These are phyloP conservation scores for Ctenosaura bakeri DNA, from an alignment of 2,797 vertebrate species.

Conservation along the genomic window DNA sequence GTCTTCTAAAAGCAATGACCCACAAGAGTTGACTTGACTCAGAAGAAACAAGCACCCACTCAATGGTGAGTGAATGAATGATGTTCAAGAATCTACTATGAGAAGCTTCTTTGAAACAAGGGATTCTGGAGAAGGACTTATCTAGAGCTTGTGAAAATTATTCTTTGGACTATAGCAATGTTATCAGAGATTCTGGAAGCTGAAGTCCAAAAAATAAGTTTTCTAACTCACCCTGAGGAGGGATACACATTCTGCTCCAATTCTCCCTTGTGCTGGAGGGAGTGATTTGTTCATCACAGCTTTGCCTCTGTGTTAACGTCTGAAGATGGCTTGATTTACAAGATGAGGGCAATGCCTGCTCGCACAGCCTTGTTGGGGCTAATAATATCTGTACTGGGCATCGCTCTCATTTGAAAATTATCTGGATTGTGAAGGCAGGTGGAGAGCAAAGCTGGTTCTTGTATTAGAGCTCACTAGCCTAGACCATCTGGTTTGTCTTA, in stretches of 20 bases:
- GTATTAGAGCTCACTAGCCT: neutral
- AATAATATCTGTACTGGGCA: neutral
- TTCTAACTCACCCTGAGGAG: neutral
- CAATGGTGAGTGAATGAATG: neutral
- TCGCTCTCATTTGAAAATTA: neutral
- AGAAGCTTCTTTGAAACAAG: neutral
- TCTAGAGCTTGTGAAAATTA: neutral
- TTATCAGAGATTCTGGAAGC: neutral
- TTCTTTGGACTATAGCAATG: neutral
- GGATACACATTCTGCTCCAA: no score
- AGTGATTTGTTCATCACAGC: neutral
- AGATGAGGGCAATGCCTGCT: neutral
- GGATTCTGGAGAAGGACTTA: neutral
- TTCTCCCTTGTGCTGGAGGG: neutral
- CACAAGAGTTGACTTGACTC: neutral
- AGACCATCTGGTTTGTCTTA: slow-evolving; percentile 27
- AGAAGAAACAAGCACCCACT: neutral
- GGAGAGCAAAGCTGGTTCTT: neutral
- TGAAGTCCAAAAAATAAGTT: neutral
- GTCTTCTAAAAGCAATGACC: neutral
- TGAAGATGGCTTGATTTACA: neutral
- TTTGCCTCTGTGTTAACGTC: neutral
- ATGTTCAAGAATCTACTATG: neutral
- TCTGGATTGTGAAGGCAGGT: neutral
- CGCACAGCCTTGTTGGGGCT: neutral